Evolutionary conservation across 53 echinoderm and acorn worm species (phyloP).

Genomic region (Apostichopus leukothele): DNA sequence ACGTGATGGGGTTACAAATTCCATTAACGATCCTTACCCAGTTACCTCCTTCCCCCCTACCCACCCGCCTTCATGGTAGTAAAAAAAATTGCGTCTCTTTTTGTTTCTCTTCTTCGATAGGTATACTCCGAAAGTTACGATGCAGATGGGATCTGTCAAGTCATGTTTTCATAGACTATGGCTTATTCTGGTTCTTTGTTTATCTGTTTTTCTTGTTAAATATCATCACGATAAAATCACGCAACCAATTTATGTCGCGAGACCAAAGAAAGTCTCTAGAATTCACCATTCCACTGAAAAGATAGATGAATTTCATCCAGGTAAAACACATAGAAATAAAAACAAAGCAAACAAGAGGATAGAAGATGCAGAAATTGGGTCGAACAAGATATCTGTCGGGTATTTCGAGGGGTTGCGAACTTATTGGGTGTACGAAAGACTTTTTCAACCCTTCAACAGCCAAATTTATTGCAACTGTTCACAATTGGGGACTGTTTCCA

Average conservation of each 20-base stretch:
- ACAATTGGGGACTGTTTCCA: not conserved
- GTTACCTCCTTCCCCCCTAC: too few species aligned
- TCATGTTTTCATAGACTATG: not conserved
- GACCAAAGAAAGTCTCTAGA: too few species aligned
- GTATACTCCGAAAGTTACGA: too few species aligned
- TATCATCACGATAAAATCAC: not conserved
- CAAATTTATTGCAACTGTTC: constrained; percentile 2
- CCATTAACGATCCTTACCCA: too few species aligned
- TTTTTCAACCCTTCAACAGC: not conserved
- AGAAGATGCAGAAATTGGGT: not conserved
- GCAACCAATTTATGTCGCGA: not conserved
- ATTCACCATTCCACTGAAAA: too few species aligned
- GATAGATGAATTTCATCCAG: too few species aligned
- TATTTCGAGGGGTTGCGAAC: constrained; percentile 15
- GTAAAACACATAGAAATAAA: too few species aligned
- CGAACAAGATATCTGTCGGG: constrained; percentile 2
- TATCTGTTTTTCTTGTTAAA: not conserved
- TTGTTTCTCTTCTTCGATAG: too few species aligned
- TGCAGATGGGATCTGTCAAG: not conserved
- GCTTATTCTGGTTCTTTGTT: not conserved
- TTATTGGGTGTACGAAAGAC: constrained; percentile 26
- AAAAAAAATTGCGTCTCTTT: too few species aligned
- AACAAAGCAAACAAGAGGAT: too few species aligned
- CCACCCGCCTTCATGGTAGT: too few species aligned
- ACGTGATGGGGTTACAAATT: too few species aligned